A percentile compares a stretch with the other conserved stretches of the same genome.
These are phyloP conservation scores for Heterochromis multidens DNA, from an alignment of 2,113 vertebrate species.

Conservation along the genomic window DNA sequence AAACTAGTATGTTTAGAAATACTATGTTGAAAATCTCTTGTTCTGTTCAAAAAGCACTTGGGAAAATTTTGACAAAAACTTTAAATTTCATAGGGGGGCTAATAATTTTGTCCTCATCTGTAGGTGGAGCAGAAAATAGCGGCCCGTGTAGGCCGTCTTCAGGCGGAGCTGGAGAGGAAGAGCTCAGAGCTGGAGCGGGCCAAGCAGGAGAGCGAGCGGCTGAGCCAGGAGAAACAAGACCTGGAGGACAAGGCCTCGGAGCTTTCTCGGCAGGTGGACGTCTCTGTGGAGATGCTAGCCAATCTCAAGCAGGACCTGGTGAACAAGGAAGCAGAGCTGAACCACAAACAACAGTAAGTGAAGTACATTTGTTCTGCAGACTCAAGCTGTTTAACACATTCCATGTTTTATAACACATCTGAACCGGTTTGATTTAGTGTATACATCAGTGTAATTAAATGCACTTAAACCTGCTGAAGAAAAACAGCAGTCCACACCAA, in stretches of 20 bases:
- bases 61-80: too few species aligned
- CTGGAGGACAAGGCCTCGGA: conserved; percentile 92
- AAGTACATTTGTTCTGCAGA: not conserved
- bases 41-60: accelerated
- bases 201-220: conserved; percentile 87
- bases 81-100: not conserved
- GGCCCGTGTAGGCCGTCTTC: conserved; percentile 90
- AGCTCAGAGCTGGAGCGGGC: conserved; percentile 94
- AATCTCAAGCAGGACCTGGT: conserved; percentile 97
- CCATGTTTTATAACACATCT: not conserved
- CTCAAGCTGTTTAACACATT: not conserved
- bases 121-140: conserved; percentile 97
- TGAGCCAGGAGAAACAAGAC: conserved; percentile 94
- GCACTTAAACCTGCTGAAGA: not conserved
- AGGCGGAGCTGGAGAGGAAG: conserved; percentile 94
- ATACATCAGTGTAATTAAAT: not conserved
- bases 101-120: not conserved
- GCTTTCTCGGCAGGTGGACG: conserved; percentile 94
- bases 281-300: conserved; percentile 97
- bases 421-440: not conserved
- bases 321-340: conserved; percentile 95
- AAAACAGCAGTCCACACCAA: not conserved
- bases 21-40: not conserved
- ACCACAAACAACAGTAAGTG: conserved; percentile 94
- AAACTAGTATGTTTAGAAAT: not conserved